Percentiles rank a stretch among this genome's conserved stretches.
phyloP scores from a whole-genome alignment of 2,888 invertebrate species.

The Xanthia togata region DNA sequence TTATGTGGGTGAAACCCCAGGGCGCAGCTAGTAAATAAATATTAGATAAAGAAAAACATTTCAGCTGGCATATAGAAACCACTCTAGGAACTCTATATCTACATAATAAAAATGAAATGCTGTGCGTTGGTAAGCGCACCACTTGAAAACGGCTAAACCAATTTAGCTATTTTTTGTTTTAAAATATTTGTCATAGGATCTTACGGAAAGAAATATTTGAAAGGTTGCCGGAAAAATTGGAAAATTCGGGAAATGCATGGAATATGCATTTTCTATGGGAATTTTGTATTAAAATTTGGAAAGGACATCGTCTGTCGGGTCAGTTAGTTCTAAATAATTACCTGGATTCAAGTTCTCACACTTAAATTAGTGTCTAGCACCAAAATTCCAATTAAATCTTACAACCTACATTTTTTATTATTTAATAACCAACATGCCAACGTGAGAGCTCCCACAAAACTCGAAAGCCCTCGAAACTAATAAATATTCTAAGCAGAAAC shows the following conservation, averaged over 20 bases:
- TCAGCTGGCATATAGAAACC: background rate
- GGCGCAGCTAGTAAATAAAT: background rate
- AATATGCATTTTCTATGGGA: background rate
- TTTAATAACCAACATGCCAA: background rate
- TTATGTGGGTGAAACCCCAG: no score
- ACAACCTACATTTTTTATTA: no score
- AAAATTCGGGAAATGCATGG: background rate
- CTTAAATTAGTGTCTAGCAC: background rate
- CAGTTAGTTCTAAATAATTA: background rate
- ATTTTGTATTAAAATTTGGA: background rate
- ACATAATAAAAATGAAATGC: background rate
- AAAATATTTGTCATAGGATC: background rate
- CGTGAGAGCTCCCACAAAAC: background rate
- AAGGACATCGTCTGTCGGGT: background rate
- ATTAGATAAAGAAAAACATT: background rate
- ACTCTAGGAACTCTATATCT: background rate
- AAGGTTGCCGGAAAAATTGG: background rate
- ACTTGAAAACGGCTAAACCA: background rate
- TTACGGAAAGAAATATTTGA: background rate
- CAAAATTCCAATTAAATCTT: background rate
- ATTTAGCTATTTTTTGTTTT: background rate
- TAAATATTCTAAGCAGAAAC: constrained; percentile 56
- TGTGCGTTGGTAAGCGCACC: background rate
- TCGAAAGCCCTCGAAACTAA: constrained; percentile 5
- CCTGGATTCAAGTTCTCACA: background rate